Base-by-base conservation (phyloP, 2,797 vertebrate species). In the Xenentodon cancila region DNA sequence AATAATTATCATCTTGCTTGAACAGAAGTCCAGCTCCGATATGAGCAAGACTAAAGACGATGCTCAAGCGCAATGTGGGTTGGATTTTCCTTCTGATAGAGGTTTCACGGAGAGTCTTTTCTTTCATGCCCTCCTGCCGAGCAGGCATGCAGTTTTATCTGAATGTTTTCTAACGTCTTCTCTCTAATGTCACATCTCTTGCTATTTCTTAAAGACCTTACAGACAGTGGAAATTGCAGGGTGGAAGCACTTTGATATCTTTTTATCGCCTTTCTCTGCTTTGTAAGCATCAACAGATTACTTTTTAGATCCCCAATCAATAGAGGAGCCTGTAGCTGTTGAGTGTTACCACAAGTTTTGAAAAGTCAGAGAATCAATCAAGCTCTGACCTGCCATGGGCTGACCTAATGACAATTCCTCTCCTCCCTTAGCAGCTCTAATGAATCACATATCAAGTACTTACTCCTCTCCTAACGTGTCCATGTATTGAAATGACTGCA, bases 211-310 rank as follows among this genome's bases (percentile, higher is more conserved):
- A 64, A 71, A 59, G 68, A 43, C 50, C 52, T 59, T 59, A 49
- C 25, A 58, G 68, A 53, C 50, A 55, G 45, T 59, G 69, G 44
- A 71, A 71, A 65, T 50, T 65, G 56, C 45, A 30, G 48, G n/a
- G 50, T 59, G 56, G 47, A 52, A 49, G 51, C 4, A 13, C 52
- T 66, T 65, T 54, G 56, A 55, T 50, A 27, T 59, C 12, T 27
- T 40, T 71, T 55, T 54, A 45, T 50, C 44, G 27, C 47, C 21
- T 46, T 51, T 37, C 40, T 56, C 46, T 42, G 40, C 47, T 66
- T 72, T 72, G 32, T 61, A 60, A 32, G 59, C 70, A 51, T 66
- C 40, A 72, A 55, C 51, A 34, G 42, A 50, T 68, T 42, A 17
- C 37, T 67, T 60, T 60, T 50, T 44, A 54, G 19, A 49, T 43